Evolutionary conservation across 2,113 vertebrate genomes (phyloP), one percentile per base, ranked within the genome.

Genomic region (Pandion haliaetus): DNA sequence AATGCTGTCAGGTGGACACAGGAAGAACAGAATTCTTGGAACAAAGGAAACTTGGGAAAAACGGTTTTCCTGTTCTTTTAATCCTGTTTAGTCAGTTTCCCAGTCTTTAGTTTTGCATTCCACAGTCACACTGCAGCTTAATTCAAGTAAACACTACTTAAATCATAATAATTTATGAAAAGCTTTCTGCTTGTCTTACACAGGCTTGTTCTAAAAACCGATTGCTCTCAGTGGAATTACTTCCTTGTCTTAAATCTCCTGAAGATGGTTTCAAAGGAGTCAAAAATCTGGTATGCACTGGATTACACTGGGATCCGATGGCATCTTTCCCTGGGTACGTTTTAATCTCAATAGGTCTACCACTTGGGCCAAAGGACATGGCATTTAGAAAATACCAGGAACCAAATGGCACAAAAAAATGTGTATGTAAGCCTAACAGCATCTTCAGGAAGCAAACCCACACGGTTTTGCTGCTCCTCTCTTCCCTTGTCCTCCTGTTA

Each of bases 221-320:
- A 19, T 14, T 32, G 42, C 36, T 45, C 36, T 45, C 49, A 49
- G 2, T 10, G 3, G 44, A 47, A 23, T 42, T 59, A 12, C 38
- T 12, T 14, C 2, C 10, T 38, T 17, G 6, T 28, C 26, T 38
- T 32, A 25, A 21, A 25, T 34, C 72, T 52, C 1, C 0, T n/a
- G 36, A 47, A 71, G 47, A 19, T 1, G 5, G 18, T 38, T 87
- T 38, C 29, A 31, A 16, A 55, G 42, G 29, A 83, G 42, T n/a
- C 19, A 55, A 21, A 59, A n/a, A 4, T 15, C 38, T 34, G 57
- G 26, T 18, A 10, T 1, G n/a, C 34, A 45, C 15, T 8, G 32
- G 38, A 4, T 36, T 12, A 34, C 66, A 14, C 10, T 7, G 78
- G 23, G 18, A 17, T 65, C 28, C 25, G 31, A 20, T 1, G 24